A percentile compares a stretch with the other conserved stretches of the same genome.
Conservation (phyloP, 92 coral and sea anemone species). For the Muricea muricata region DNA sequence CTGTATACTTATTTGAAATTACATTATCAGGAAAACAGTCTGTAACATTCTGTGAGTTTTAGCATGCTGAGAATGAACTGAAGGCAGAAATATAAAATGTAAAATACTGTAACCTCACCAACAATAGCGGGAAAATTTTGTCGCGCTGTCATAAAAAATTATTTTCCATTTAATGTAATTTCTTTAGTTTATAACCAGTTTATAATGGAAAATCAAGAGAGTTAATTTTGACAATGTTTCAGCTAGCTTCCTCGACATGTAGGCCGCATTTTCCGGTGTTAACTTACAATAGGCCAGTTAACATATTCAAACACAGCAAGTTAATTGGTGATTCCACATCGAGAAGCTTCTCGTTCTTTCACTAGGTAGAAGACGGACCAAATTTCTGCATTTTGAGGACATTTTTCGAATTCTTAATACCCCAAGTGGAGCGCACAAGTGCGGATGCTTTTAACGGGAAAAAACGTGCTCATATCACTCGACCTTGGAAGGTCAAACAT, state of each 20-base stretch:
- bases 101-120: no score
- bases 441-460: neutral
- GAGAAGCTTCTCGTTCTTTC: neutral
- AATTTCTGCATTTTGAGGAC: neutral
- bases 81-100: no score
- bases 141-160: no score
- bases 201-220: no score
- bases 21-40: no score
- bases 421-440: neutral
- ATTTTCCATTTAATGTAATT: no score
- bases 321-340: neutral
- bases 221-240: neutral
- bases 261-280: neutral
- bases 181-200: no score
- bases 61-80: no score
- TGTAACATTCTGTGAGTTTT: no score
- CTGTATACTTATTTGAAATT: no score
- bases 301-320: neutral
- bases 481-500: conserved; percentile 47
- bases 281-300: neutral
- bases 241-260: no score
- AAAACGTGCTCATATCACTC: conserved; percentile 14
- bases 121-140: no score
- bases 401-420: neutral
- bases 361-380: neutral